Percentiles rank a stretch among this genome's conserved stretches.
These are phyloP conservation scores for Trimorus sp. DNA, from an alignment of 2,888 invertebrate species.

Conservation along the genomic window DNA sequence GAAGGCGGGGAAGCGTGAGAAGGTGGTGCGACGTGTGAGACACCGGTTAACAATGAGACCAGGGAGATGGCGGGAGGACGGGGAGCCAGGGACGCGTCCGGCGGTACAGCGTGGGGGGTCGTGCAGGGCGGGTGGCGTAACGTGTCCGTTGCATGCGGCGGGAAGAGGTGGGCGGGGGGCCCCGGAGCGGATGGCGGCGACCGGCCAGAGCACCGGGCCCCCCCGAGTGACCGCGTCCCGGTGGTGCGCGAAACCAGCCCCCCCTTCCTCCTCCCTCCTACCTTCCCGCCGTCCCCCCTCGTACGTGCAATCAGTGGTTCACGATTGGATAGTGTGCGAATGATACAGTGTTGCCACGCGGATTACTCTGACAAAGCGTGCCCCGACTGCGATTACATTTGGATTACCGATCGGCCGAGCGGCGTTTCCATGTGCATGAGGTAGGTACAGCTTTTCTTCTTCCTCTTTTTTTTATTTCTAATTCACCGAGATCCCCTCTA, in stretches of 20 bases:
- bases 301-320: slow-evolving; percentile 35
- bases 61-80: no score
- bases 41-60: no score
- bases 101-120: no score
- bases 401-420: slow-evolving; percentile 49
- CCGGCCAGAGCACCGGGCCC: slow-evolving; percentile 9
- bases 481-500: neutral
- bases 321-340: slow-evolving; percentile 56
- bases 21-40: no score
- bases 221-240: slow-evolving; percentile 16
- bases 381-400: slow-evolving; percentile 39
- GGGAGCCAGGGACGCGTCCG: no score
- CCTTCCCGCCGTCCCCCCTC: no score
- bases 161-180: slow-evolving; percentile 61
- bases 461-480: neutral
- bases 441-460: slow-evolving; percentile 28
- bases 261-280: no score
- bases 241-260: neutral
- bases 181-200: neutral
- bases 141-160: no score
- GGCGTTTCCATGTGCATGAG: slow-evolving; percentile 40
- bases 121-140: no score
- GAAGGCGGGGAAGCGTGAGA: no score
- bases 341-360: slow-evolving; percentile 64
- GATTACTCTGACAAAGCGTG: slow-evolving; percentile 58